A percentile compares a stretch with the other conserved stretches of the same genome.
Conservation (phyloP, 2,888 invertebrate genomes). For the Elgonia sp. region DNA sequence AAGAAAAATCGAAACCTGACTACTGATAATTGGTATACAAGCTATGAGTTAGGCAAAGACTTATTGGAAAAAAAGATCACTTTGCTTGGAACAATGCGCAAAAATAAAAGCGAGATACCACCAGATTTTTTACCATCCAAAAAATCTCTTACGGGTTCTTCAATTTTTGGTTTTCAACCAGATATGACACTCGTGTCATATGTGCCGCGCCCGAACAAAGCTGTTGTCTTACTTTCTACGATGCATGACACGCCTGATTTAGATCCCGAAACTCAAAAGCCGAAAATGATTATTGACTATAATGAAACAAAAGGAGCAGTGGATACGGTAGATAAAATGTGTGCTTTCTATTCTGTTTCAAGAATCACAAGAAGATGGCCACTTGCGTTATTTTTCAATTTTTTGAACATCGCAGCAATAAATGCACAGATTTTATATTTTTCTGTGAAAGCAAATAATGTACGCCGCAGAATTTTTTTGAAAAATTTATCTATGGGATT, state of each 20-base stretch:
- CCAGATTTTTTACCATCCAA: slow-evolving; percentile 29
- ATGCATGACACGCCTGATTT: slow-evolving; percentile 4
- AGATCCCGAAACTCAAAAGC: slow-evolving; percentile 63
- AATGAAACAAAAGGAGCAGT: slow-evolving; percentile 78
- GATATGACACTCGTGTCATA: slow-evolving; percentile 30
- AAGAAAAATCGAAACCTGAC: slow-evolving; percentile 74
- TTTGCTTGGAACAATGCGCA: slow-evolving; percentile 21
- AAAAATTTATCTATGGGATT: slow-evolving; percentile 70
- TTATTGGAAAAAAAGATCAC: slow-evolving; percentile 37
- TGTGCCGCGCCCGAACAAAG: slow-evolving; percentile 19
- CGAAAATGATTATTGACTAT: slow-evolving; percentile 76
- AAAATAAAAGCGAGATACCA: slow-evolving; percentile 45
- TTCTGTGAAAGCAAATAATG: slow-evolving; percentile 22
- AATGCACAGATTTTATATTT: slow-evolving; percentile 76
- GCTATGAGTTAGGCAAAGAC: slow-evolving; percentile 39
- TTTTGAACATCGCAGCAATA: slow-evolving; percentile 78
- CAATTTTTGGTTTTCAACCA: slow-evolving; percentile 50
- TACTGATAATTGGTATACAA: slow-evolving; percentile 54
- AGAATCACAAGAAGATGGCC: slow-evolving; percentile 79
- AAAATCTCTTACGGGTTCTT: neutral
- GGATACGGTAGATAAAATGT: slow-evolving; percentile 78
- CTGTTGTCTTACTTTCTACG: slow-evolving; percentile 30
- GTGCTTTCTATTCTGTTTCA: slow-evolving; percentile 52
- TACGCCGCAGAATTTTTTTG: slow-evolving; percentile 66
- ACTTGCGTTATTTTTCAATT: slow-evolving; percentile 60